A percentile compares a stretch with the other conserved stretches of the same genome.
phyloP scores from a whole-genome alignment of 2,888 invertebrate genomes.

The Incurvaria masculella region DNA sequence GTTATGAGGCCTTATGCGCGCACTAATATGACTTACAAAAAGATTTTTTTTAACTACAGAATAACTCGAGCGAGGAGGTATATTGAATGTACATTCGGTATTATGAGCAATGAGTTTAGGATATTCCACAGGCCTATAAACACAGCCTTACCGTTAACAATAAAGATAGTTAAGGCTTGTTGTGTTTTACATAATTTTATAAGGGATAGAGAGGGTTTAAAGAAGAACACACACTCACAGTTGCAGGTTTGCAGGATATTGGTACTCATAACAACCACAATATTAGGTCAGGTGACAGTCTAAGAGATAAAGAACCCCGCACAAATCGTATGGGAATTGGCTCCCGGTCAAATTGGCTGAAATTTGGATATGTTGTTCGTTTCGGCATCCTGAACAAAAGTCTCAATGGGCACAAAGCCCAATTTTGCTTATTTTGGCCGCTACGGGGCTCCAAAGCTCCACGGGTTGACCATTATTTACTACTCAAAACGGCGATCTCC shows the following conservation, averaged over 20 bases:
- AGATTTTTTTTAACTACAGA: conserved; percentile 13
- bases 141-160: conserved; percentile 5
- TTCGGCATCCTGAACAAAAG: no score
- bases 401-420: no score
- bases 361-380: no score
- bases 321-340: no score
- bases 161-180: conserved; percentile 10
- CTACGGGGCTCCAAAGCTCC: no score
- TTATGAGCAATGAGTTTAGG: conserved; percentile 10
- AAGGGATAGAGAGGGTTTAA: conserved; percentile 10
- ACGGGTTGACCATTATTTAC: no score
- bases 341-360: no score
- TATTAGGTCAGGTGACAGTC: conserved; percentile 9
- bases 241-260: conserved; percentile 7
- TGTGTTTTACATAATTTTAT: conserved; percentile 11
- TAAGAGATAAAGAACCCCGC: conserved; percentile 4
- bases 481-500: no score
- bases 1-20: background rate
- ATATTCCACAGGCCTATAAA: conserved; percentile 12
- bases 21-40: background rate
- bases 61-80: conserved; percentile 12
- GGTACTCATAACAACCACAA: conserved; percentile 4
- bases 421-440: no score
- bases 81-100: conserved; percentile 14
- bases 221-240: conserved; percentile 8